Evolutionary conservation across 2,113 vertebrate species (phyloP).

Genomic region (Tautogolabrus adspersus): DNA sequence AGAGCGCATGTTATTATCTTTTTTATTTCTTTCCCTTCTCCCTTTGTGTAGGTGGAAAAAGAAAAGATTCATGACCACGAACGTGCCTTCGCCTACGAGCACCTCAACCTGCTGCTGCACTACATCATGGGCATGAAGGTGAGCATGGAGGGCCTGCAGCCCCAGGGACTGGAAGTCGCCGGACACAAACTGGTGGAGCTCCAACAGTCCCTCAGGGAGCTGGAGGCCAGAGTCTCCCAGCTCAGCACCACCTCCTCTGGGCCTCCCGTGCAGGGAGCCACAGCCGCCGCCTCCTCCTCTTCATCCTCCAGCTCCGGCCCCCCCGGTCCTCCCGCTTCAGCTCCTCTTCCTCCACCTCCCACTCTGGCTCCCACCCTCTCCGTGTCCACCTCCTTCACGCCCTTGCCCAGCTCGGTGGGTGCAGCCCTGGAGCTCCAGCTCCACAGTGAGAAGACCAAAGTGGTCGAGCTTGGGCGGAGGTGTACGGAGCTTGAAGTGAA

Average conservation of each 20-base stretch:
- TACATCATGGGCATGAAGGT: constrained; percentile 87
- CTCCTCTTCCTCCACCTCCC: constrained; percentile 66
- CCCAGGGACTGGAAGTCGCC: constrained; percentile 82
- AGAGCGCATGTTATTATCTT: background rate
- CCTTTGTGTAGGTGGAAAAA: constrained; percentile 86
- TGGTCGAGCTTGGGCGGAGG: constrained; percentile 81
- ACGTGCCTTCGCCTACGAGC: constrained; percentile 85
- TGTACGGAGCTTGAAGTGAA: constrained; percentile 91
- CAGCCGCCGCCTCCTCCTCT: constrained; percentile 67
- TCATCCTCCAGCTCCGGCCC: constrained; percentile 71
- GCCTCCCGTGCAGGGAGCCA: constrained; percentile 82
- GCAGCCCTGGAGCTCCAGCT: constrained; percentile 83
- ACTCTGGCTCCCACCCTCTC: constrained; percentile 75
- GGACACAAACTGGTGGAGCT: constrained; percentile 83
- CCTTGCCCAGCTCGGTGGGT: constrained; percentile 81
- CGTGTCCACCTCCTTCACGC: constrained; percentile 83
- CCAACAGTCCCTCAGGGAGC: constrained; percentile 80
- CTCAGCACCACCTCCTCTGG: constrained; percentile 70
- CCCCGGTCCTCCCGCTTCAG: constrained; percentile 51
- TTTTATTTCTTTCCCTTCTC: background rate
- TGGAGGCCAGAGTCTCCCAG: constrained; percentile 81
- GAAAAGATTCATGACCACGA: constrained; percentile 90
- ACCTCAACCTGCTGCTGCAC: constrained; percentile 90
- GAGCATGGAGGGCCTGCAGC: constrained; percentile 84
- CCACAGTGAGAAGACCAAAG: constrained; percentile 78